Base-by-base conservation (phyloP, 2,888 invertebrate species). In the Marronus borbonicus region DNA sequence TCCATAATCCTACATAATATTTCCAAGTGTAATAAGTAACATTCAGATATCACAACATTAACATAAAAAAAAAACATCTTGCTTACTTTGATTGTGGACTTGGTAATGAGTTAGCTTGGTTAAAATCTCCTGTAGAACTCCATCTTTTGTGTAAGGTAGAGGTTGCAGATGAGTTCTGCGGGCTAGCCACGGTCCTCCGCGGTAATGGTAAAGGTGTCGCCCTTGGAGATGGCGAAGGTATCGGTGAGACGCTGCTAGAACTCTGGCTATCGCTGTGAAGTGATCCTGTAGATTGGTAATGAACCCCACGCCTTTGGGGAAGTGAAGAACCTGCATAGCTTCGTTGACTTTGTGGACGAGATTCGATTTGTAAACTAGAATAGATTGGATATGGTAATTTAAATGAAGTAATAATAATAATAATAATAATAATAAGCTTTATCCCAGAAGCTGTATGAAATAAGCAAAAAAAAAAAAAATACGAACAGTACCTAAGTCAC, bases 111-210 rank as follows among this genome's bases (percentile, higher is more conserved):
- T 83, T 88, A 84, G 89, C 88, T 83, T 92, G 89, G 85, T 93
- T 93, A 90, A 96, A 96, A 89, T 96, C 96, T 3, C 95, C 95
- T 0, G 95, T 95, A 24, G 95, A 95, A 86, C 92, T 95, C 96
- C 96, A 96, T 77, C 95, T 89, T 89, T 95, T 95, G 78, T 88
- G 88, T 24, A 79, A 64, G 49, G 72, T 64, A 14, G 79, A 68
- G 8, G 55, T 58, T 28, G 66, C 66, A 12, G 62, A 39, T 14
- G 52, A 65, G 28, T 74, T 79, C 24, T 70, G 79, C 10, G 79
- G 76, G 49, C 76, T 80, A 60, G 79, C 89, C 12, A 79, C 58
- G 75, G 93, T 92, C 10, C 92, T 92, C 80, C 92, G 92, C 80
- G 89, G 89, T 78, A 89, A 89, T 28, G 93, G 93, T 81, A 93